Conservation (phyloP, 2,113 vertebrate genomes). For the Poeciliopsis occidentalis region DNA sequence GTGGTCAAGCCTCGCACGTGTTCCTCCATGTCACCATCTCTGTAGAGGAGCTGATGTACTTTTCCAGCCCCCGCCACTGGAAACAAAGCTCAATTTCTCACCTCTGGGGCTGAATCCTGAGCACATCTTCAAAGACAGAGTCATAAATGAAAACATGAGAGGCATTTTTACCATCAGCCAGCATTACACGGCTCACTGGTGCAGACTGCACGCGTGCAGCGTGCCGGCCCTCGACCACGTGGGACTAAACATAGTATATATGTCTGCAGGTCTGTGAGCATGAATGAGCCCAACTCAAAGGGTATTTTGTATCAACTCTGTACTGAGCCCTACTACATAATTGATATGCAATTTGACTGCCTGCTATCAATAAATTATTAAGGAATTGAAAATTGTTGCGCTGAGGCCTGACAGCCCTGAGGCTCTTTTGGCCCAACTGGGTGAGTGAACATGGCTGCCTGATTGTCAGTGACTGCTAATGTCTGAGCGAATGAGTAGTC, state of each 20-base stretch:
- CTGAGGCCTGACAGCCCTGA: conserved; percentile 48
- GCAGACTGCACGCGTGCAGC: conserved; percentile 48
- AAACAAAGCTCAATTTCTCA: conserved; percentile 26
- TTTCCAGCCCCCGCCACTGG: neutral
- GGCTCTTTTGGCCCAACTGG: conserved; percentile 34
- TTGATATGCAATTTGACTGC: conserved; percentile 78
- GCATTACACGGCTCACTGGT: conserved; percentile 58
- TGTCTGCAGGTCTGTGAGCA: conserved; percentile 68
- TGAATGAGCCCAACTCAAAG: conserved; percentile 65
- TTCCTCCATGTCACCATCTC: conserved; percentile 4
- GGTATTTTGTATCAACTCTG: conserved; percentile 77
- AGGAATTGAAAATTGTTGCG: conserved; percentile 75
- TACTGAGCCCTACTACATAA: conserved; percentile 77
- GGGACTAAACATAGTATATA: conserved; percentile 66
- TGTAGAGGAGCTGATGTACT: conserved; percentile 8
- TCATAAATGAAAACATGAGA: conserved; percentile 39
- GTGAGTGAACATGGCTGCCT: conserved; percentile 36
- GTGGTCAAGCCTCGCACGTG: neutral
- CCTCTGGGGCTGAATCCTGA: conserved; percentile 19
- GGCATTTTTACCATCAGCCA: conserved; percentile 46
- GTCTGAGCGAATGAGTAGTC: conserved; percentile 35
- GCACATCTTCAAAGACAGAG: conserved; percentile 43
- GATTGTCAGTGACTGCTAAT: conserved; percentile 47
- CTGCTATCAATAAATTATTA: conserved; percentile 75
- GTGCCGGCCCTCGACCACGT: conserved; percentile 51